Base-by-base conservation (phyloP, 2,797 vertebrate species). In the Enteromius fasciolatus region DNA sequence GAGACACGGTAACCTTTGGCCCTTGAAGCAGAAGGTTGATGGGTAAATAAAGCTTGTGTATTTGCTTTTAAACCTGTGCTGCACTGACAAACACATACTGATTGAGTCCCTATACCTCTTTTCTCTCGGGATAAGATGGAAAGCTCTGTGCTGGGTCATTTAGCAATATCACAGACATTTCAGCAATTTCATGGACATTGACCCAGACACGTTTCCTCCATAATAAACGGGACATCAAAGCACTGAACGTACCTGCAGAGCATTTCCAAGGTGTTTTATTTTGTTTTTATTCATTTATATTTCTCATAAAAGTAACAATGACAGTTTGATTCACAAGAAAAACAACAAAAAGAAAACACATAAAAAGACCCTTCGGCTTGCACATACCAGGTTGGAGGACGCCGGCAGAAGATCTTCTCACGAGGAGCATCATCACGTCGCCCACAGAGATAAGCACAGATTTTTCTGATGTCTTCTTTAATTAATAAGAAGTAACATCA, bases 401-500 rank as follows among this genome's bases (percentile, higher is more conserved):
- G 63, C 67, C 39, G 41, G 70, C 69, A 41, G 83, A 89, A 86
- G 90, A 90, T 78, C 75, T 88, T 84, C 73, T 76, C 8, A 20
- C 88, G 91, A 92, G 88, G 89, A 92, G 91, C 90, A 91, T 92
- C 89, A 88, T 91, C 90, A 92, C 91, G 91, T 95, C 86, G 92
- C 91, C 91, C 94, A 92, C 94, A 93, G 93, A 91, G 94, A 95
- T 94, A 94, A 95, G 95, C 94, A 95, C 95, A 95, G 95, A 95
- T 95, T 95, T 95, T 90, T 95, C 94, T 95, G 95, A 95, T 95
- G 95, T 95, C 95, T 95, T 93, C 95, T 94, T 93, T 92, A 92
- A 93, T 94, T 94, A 94, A 92, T 82, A 94, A 95, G 94, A 95
- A 95, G 95, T 94, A 94, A 94, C 95, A 95, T 95, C 94, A 95